Conservation (phyloP, 2,113 vertebrate genomes). For the Nannobrachium achirus region DNA sequence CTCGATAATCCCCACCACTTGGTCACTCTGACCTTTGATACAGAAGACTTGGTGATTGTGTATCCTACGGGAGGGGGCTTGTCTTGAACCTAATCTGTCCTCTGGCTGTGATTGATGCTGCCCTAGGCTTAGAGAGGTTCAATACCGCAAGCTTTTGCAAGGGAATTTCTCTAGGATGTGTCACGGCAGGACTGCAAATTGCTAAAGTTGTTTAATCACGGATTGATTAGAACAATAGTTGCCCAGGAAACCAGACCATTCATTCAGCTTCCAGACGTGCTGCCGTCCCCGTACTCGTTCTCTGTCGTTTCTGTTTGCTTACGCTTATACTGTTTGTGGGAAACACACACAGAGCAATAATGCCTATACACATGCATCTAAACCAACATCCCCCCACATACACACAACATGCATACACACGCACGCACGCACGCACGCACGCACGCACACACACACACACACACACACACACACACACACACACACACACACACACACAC, state of each 20-base stretch:
- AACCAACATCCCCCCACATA: constrained; percentile 26
- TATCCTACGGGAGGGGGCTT: constrained; percentile 38
- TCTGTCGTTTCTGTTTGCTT: constrained; percentile 65
- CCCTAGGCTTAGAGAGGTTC: constrained; percentile 42
- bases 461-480: background rate
- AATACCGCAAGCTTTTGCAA: constrained; percentile 41
- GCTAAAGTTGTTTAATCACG: constrained; percentile 67
- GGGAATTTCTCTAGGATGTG: constrained; percentile 59
- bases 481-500: constrained; percentile 3
- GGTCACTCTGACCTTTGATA: constrained; percentile 55
- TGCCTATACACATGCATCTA: constrained; percentile 46
- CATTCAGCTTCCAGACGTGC: constrained; percentile 56
- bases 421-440: constrained; percentile 6
- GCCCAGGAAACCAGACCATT: constrained; percentile 56
- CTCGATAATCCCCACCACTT: constrained; percentile 37
- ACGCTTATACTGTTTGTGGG: constrained; percentile 47
- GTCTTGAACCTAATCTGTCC: constrained; percentile 57
- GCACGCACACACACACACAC: constrained; percentile 3
- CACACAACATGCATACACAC: constrained; percentile 46
- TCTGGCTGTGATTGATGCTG: constrained; percentile 50
- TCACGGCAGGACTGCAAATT: constrained; percentile 61
- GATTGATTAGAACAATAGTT: constrained; percentile 71
- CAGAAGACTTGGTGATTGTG: constrained; percentile 49
- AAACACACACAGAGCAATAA: constrained; percentile 57
- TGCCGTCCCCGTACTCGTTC: constrained; percentile 47